phyloP scores from a whole-genome alignment of 2,888 invertebrate species.

The Notodonta ziczac region DNA sequence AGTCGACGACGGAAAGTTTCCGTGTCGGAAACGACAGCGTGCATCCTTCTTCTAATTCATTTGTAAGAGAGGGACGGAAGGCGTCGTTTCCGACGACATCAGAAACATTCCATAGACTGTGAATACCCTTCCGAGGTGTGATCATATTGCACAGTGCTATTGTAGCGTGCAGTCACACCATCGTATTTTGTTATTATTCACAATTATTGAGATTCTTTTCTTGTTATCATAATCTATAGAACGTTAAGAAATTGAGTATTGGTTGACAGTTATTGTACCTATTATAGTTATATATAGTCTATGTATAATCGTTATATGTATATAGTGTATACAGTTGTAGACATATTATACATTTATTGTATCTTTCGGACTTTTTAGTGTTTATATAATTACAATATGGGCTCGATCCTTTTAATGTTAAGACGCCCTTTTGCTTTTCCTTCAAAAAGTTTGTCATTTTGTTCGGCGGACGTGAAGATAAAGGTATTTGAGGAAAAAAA shows the following conservation, averaged over 20 bases:
- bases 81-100: no score
- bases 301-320: constrained; percentile 21
- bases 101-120: no score
- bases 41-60: no score
- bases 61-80: no score
- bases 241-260: constrained; percentile 22
- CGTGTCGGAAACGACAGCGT: no score
- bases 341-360: neutral
- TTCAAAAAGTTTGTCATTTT: no score
- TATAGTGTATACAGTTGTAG: neutral
- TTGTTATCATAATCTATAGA: constrained; percentile 10
- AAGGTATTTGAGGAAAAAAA: neutral
- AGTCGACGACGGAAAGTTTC: no score
- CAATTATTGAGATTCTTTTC: constrained; percentile 5
- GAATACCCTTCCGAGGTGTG: neutral
- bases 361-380: neutral
- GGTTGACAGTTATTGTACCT: constrained; percentile 16
- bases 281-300: constrained; percentile 13
- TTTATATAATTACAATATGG: neutral
- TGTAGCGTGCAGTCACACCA: neutral
- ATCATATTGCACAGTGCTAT: neutral
- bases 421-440: no score
- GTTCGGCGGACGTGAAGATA: neutral
- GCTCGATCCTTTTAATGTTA: no score
- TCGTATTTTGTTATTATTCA: constrained; percentile 5